A percentile compares a stretch with the other conserved stretches of the same genome.
phyloP scores from a whole-genome alignment of 2,797 vertebrate genomes.

The Anas acuta region DNA sequence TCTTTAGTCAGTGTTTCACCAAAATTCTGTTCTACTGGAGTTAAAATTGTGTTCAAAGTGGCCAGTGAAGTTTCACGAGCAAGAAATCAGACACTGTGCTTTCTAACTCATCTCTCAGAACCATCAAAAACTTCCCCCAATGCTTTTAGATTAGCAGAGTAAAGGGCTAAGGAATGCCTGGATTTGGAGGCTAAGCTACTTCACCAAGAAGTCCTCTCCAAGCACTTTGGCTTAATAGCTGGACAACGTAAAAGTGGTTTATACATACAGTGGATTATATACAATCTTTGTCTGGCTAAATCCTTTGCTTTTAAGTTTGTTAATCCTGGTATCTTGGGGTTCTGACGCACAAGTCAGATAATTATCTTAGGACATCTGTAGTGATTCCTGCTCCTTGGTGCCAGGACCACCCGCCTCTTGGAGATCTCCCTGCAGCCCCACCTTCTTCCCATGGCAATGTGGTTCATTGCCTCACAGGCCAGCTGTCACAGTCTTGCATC shows the following conservation, averaged over 20 bases:
- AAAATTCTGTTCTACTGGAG: background rate
- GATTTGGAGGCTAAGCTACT: background rate
- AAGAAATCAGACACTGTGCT: background rate
- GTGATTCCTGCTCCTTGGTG: background rate
- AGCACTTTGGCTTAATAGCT: background rate
- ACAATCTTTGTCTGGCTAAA: slow-evolving; percentile 40
- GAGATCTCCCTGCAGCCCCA: background rate
- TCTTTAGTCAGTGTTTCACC: background rate
- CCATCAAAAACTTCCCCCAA: background rate
- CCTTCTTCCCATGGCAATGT: background rate
- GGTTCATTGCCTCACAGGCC: fast-evolving
- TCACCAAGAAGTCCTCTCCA: background rate
- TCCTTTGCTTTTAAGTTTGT: slow-evolving; percentile 58
- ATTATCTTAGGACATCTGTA: slow-evolving; percentile 53
- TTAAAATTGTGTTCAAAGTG: background rate
- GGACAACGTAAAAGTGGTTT: background rate
- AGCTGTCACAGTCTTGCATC: background rate
- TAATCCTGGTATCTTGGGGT: slow-evolving; percentile 52
- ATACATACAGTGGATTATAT: slow-evolving; percentile 39
- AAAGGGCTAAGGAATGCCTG: background rate
- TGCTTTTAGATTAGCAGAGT: background rate
- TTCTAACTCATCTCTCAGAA: background rate
- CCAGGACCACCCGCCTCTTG: slow-evolving; percentile 31
- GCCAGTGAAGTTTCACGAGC: background rate
- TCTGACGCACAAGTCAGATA: slow-evolving; percentile 63